phyloP scores from a whole-genome alignment of 1,140 invertebrate genomes.

The Nylanderia fulva region DNA sequence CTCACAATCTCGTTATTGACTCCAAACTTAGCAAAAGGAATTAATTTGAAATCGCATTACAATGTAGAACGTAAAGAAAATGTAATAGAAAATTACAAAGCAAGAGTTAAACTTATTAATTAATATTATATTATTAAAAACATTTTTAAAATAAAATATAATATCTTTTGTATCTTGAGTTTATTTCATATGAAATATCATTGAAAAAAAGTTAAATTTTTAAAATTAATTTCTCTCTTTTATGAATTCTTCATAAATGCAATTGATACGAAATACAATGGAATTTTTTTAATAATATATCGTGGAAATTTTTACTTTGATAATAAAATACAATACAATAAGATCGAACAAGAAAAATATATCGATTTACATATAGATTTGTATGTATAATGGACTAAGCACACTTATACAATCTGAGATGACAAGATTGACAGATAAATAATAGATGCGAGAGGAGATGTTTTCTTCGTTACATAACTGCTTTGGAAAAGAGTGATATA shows the following conservation, averaged over 20 bases:
- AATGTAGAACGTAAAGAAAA: conserved; percentile 12
- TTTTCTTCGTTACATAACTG: no score
- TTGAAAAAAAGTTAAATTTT: not conserved
- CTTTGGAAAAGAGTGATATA: no score
- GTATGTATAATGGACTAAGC: no score
- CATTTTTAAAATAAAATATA: no score
- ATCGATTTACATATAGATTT: no score
- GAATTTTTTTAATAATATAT: not conserved
- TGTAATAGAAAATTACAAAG: not conserved
- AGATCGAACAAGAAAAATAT: not conserved
- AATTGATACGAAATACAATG: conserved; percentile 36
- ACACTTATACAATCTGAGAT: no score
- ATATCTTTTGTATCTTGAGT: not conserved
- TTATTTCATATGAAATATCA: not conserved
- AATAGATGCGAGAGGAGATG: no score
- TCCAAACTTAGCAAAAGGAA: conserved; percentile 41
- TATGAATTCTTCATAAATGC: conserved; percentile 1
- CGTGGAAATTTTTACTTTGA: conserved; percentile 3
- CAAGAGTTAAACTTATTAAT: not conserved
- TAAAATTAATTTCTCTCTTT: conserved; percentile 23
- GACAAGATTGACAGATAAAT: no score
- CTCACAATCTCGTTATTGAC: conserved; percentile 41
- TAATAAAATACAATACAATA: conserved; percentile 40
- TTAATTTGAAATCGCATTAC: conserved; percentile 50
- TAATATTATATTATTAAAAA: no score